Conservation (phyloP, 1,140 invertebrate genomes). For the Melanaphis sacchari region DNA sequence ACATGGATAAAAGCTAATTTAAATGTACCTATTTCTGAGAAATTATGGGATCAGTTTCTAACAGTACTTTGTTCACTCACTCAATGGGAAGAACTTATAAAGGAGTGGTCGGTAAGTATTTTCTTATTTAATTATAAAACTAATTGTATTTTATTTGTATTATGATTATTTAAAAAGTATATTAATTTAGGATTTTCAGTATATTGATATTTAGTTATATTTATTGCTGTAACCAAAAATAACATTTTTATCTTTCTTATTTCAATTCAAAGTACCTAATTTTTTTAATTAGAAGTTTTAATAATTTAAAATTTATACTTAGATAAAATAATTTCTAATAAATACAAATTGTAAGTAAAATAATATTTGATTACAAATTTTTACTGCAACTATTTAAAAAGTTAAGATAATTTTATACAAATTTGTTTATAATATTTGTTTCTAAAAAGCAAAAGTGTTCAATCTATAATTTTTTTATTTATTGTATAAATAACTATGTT, state of each 20-base stretch:
- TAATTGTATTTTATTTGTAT: background rate
- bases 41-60: constrained; percentile 95
- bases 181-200: background rate
- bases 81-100: constrained; percentile 93
- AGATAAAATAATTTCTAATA: too few species aligned
- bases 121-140: background rate
- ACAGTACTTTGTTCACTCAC: constrained; percentile 86
- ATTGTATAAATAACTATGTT: too few species aligned
- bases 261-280: background rate
- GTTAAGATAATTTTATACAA: too few species aligned
- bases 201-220: background rate
- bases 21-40: constrained; percentile 85
- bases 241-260: background rate
- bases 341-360: too few species aligned
- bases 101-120: constrained; percentile 89
- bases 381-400: too few species aligned
- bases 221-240: background rate
- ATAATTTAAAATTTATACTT: background rate
- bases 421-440: too few species aligned
- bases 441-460: too few species aligned
- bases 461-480: too few species aligned
- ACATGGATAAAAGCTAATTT: constrained; percentile 98
- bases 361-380: too few species aligned
- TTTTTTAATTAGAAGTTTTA: background rate
- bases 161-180: background rate